Evolutionary conservation across 2,888 invertebrate genomes (phyloP).

Genomic region (Drosophila recens): DNA sequence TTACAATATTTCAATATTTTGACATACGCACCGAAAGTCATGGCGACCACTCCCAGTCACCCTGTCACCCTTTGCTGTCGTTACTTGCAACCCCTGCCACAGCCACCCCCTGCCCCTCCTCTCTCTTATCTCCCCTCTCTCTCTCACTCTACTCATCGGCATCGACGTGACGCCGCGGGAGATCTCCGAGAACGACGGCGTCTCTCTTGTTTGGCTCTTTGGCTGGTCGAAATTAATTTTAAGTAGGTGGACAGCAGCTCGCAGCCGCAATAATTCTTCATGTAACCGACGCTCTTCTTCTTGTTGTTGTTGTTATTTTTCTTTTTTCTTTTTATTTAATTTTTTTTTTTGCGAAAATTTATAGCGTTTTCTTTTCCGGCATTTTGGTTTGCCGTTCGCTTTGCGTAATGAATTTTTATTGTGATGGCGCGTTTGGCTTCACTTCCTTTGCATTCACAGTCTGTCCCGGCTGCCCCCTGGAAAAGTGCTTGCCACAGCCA

Average conservation of each 20-base stretch:
- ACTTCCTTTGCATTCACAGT: constrained; percentile 37
- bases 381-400: constrained; percentile 67
- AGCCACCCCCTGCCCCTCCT: not conserved
- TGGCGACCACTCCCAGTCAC: constrained; percentile 55
- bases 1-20: constrained; percentile 79
- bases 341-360: constrained; percentile 66
- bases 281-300: constrained; percentile 60
- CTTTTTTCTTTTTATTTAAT: constrained; percentile 26
- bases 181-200: constrained; percentile 45
- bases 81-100: constrained; percentile 25
- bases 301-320: constrained; percentile 7
- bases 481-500: constrained; percentile 32
- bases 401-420: constrained; percentile 81
- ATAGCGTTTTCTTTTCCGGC: constrained; percentile 77
- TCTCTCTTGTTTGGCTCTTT: constrained; percentile 40
- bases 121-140: not conserved
- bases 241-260: constrained; percentile 80
- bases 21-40: constrained; percentile 77
- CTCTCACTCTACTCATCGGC: constrained; percentile 6
- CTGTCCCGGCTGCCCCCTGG: constrained; percentile 20
- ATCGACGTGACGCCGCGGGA: constrained; percentile 65
- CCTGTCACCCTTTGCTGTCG: constrained; percentile 37
- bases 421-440: constrained; percentile 75
- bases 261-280: constrained; percentile 78
- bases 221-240: constrained; percentile 73